Conservation (phyloP, 2,888 invertebrate species). For the Epinotia ramella region DNA sequence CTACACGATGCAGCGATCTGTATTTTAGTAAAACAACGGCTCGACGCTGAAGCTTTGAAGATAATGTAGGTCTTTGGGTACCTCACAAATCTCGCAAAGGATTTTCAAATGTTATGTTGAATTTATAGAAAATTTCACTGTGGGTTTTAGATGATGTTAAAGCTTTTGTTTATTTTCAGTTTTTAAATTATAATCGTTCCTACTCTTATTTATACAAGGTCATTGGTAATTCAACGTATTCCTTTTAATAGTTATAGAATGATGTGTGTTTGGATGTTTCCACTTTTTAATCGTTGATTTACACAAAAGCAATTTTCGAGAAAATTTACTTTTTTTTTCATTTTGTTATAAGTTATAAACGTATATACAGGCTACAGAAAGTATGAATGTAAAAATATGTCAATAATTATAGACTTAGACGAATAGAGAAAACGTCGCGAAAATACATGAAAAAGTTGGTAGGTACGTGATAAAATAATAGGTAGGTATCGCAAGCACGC, state of each 20-base stretch:
- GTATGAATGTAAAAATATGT: no score
- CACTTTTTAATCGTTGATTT: no score
- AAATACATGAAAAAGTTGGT: conserved; percentile 59
- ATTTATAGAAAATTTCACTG: background rate
- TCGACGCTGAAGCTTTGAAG: conserved; percentile 59
- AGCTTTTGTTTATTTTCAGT: no score
- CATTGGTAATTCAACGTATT: no score
- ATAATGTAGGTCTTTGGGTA: conserved; percentile 49
- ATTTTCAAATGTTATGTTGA: background rate
- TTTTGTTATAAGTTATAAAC: background rate
- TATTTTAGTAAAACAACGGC: conserved; percentile 61
- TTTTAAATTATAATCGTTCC: no score
- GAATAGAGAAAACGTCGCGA: conserved; percentile 53
- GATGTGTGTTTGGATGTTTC: no score
- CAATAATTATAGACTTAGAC: background rate
- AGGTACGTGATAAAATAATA: conserved; percentile 74
- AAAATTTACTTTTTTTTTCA: no score
- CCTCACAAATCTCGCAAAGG: background rate
- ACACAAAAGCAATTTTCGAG: no score
- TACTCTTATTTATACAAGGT: no score
- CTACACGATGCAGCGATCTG: conserved; percentile 72
- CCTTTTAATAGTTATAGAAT: no score
- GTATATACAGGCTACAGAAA: background rate
- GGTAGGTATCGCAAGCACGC: conserved; percentile 63
- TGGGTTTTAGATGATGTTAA: no score